Evolutionary conservation across 2,797 vertebrate genomes (phyloP).

Genomic region (Centroberyx gerrardi): DNA sequence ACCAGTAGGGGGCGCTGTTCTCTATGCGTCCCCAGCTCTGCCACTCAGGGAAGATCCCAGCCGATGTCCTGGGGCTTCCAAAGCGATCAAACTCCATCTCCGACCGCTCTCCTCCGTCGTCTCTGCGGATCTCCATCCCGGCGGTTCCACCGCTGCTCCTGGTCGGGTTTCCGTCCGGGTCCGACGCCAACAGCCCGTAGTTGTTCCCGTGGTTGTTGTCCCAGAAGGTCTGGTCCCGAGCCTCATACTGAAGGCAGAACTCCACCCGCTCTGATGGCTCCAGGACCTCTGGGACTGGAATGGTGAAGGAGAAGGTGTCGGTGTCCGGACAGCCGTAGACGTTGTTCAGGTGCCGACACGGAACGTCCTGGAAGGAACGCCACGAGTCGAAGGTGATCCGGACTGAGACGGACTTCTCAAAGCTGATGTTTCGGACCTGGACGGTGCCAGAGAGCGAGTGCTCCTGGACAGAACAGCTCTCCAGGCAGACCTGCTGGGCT

Average conservation of each 20-base stretch:
- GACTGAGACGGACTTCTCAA: conserved; percentile 90
- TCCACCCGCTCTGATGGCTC: conserved; percentile 84
- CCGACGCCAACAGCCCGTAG: conserved; percentile 85
- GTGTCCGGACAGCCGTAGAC: conserved; percentile 89
- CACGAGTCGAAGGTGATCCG: conserved; percentile 92
- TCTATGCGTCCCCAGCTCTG: conserved; percentile 89
- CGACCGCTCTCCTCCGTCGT: not conserved
- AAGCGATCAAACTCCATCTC: conserved; percentile 87
- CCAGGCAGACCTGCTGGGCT: conserved; percentile 90
- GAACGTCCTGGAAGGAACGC: conserved; percentile 87
- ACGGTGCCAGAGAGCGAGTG: conserved; percentile 89
- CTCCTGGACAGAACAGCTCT: conserved; percentile 91
- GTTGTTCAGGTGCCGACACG: conserved; percentile 92
- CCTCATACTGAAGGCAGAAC: conserved; percentile 92
- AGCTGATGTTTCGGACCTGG: conserved; percentile 92
- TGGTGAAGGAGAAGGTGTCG: conserved; percentile 92
- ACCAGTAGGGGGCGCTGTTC: conserved; percentile 90
- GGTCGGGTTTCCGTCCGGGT: conserved; percentile 78
- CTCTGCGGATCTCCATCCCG: conserved; percentile 54
- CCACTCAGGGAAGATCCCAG: conserved; percentile 91
- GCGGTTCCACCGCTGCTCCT: conserved; percentile 61
- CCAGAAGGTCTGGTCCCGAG: conserved; percentile 87
- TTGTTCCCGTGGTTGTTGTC: conserved; percentile 94
- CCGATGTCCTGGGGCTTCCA: conserved; percentile 90
- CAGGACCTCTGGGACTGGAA: conserved; percentile 84